These are phyloP conservation scores for Myrmophylax atrothorax DNA, from an alignment of 2,113 vertebrate species.

Conservation along the genomic window DNA sequence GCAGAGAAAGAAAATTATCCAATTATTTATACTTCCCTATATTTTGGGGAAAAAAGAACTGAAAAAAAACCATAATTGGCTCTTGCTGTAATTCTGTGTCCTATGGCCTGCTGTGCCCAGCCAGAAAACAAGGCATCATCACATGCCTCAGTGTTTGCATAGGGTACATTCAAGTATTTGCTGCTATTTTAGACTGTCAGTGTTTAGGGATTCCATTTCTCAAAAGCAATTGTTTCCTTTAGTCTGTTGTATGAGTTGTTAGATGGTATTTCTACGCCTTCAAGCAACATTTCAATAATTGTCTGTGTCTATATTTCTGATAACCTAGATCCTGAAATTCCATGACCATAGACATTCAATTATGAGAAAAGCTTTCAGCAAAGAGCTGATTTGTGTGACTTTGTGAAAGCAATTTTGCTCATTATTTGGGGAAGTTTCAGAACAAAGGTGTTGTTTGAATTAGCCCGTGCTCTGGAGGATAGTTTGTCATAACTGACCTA, in stretches of 20 bases:
- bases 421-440: not conserved
- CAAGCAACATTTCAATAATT: not conserved
- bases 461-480: not conserved
- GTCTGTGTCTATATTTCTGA: not conserved
- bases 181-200: not conserved
- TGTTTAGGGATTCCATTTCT: not conserved
- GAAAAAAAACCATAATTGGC: rapidly evolving
- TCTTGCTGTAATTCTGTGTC: not conserved
- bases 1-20: not conserved
- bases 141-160: not conserved
- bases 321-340: not conserved
- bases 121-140: not conserved
- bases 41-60: not conserved
- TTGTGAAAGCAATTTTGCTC: not conserved
- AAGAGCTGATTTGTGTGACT: not conserved
- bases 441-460: not conserved
- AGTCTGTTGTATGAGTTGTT: not conserved
- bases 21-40: not conserved
- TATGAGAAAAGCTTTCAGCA: not conserved
- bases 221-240: not conserved
- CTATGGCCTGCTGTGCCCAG: not conserved
- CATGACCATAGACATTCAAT: not conserved
- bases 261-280: not conserved
- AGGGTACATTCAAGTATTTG: not conserved
- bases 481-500: not conserved